These are phyloP conservation scores for Agrilus biguttatus DNA, from an alignment of 2,888 invertebrate species.

Conservation along the genomic window DNA sequence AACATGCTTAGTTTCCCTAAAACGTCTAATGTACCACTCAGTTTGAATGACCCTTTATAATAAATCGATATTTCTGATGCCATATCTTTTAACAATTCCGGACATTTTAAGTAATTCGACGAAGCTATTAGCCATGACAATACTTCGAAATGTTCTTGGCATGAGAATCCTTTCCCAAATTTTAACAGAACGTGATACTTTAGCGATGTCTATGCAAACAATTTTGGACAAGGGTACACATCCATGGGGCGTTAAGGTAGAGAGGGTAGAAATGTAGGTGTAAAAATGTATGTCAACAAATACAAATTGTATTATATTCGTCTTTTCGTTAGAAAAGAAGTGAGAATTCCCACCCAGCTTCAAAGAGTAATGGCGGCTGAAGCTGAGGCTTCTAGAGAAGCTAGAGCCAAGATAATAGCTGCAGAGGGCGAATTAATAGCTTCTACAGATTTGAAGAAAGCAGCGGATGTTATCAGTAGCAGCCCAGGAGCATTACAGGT, in stretches of 20 bases:
- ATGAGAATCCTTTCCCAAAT: conserved; percentile 85
- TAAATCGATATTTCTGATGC: too few relatives aligned
- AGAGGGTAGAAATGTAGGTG: conserved; percentile 82
- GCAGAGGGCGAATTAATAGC: conserved; percentile 81
- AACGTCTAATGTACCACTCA: too few relatives aligned
- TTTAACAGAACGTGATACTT: conserved; percentile 79
- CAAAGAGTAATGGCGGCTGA: conserved; percentile 75
- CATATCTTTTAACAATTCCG: background rate
- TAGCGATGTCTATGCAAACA: conserved; percentile 80
- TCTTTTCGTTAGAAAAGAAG: conserved; percentile 48
- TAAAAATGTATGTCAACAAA: background rate
- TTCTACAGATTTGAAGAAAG: conserved; percentile 71
- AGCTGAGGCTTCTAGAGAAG: conserved; percentile 69
- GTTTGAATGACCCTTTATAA: too few relatives aligned
- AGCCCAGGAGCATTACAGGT: conserved; percentile 70
- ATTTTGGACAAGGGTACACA: conserved; percentile 77
- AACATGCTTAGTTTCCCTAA: too few relatives aligned
- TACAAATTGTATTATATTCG: background rate
- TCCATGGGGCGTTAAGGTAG: conserved; percentile 88
- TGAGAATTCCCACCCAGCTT: conserved; percentile 58
- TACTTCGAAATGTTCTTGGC: conserved; percentile 82
- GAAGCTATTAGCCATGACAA: conserved; percentile 68
- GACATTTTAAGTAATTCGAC: conserved; percentile 57
- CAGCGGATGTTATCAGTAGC: conserved; percentile 70
- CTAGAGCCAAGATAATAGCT: conserved; percentile 63